Base-by-base conservation (phyloP, 2,113 vertebrate genomes). In the Sapajus apella region DNA sequence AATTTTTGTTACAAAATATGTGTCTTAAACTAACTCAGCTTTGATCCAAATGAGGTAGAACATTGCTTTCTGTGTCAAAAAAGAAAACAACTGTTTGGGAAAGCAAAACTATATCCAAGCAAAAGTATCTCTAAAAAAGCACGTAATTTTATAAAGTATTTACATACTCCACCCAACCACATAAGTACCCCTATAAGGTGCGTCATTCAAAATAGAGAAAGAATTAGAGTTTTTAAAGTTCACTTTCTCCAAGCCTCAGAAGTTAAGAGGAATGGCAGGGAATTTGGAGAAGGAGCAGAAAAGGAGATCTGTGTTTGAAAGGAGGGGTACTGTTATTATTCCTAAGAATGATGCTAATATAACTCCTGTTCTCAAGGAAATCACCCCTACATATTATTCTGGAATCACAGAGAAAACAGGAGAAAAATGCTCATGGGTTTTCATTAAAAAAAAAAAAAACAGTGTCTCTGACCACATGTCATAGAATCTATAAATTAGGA, bases 381-480 rank as follows among this genome's bases (percentile, higher is more conserved):
- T 97, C 7, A 32, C 25, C 37, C 68, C 64, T 27, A 56, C 21
- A 7, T 52, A 82, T n/a, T 89, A n/a, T 40, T 61, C 5, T 55
- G 27, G 8, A 35, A 68, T 82, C 80, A 81, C 35, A n/a, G 66
- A 90, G 56, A 93, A 87, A 58, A 88, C 4, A n/a, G 80, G 52
- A 70, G 35, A 50, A 61, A 92, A 84, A 88, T 93, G 92, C 94
- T 76, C 58, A 14, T 2, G 58, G 55, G 68, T 98, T 98, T 97
- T 98, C 97, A 99, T 98, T 97, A 98, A 91, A 50, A 50, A 47
- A 11, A 47, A 52, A 52, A 17, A 52, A 98, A 98, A 96, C 64
- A 75, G 96, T 99, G 98, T 97, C 92, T 96, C 77, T 97, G 91
- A 95, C 68, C 43, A 79, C 10, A 2, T 8, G 47, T 80, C 80